Evolutionary conservation across 2,797 vertebrate genomes (phyloP).

Genomic region (Xiphorhynchus erythropygius): DNA sequence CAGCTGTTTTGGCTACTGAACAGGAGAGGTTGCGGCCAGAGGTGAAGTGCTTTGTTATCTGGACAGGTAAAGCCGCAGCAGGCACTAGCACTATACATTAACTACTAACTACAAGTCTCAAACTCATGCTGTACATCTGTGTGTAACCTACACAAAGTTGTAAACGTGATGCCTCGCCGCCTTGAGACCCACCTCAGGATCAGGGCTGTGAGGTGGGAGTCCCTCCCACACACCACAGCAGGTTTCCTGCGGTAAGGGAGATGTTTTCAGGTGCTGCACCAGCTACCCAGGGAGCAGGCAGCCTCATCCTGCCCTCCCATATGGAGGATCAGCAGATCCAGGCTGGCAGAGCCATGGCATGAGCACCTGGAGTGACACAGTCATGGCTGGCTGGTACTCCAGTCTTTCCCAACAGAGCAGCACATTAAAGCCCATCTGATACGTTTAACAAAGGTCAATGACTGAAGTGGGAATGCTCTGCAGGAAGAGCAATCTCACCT

Average conservation of each 20-base stretch:
- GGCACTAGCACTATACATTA: constrained; percentile 18
- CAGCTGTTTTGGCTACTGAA: background rate
- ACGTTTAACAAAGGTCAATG: background rate
- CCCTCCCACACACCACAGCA: background rate
- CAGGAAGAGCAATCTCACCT: background rate
- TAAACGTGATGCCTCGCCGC: background rate
- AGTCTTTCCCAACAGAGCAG: background rate
- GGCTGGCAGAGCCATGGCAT: background rate
- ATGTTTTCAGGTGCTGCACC: background rate
- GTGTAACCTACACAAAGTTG: background rate
- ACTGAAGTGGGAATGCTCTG: background rate
- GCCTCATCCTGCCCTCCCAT: background rate
- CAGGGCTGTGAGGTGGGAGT: background rate
- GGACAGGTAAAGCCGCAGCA: background rate
- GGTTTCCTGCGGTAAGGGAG: background rate
- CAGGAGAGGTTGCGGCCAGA: background rate
- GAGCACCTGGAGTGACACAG: background rate
- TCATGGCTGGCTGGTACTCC: background rate
- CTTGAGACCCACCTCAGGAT: background rate
- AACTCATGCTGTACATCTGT: background rate
- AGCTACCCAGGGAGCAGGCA: background rate
- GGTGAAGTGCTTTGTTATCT: background rate
- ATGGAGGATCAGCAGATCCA: background rate
- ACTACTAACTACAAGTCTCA: constrained; percentile 5
- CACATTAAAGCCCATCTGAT: background rate